These are phyloP conservation scores for Entosphenus tridentatus DNA, from an alignment of 2,113 vertebrate genomes.

Conservation along the genomic window DNA sequence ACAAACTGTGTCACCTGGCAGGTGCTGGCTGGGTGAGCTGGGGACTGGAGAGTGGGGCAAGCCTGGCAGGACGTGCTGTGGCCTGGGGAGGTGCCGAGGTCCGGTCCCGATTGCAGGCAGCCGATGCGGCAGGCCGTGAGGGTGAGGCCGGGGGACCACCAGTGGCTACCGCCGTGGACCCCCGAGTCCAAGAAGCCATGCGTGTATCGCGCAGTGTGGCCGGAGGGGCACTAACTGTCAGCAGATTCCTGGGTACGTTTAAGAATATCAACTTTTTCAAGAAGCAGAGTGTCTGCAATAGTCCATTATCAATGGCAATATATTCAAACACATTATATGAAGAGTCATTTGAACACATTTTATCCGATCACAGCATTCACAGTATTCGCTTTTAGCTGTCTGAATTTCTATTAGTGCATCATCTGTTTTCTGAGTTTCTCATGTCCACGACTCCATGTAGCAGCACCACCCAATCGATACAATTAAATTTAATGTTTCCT, in stretches of 20 bases:
- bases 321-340: too few species aligned
- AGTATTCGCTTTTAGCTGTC: too few species aligned
- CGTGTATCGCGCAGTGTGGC: background rate
- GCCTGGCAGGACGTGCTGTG: background rate
- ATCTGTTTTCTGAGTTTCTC: too few species aligned
- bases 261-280: too few species aligned
- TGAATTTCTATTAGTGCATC: too few species aligned
- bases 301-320: too few species aligned
- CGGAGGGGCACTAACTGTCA: background rate
- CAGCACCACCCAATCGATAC: too few species aligned
- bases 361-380: too few species aligned
- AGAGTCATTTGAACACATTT: too few species aligned
- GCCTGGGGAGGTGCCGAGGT: conserved; percentile 5
- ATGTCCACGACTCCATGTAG: too few species aligned
- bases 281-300: too few species aligned
- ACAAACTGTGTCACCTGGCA: background rate
- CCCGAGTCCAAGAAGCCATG: background rate
- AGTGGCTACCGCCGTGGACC: background rate
- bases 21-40: background rate
- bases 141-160: background rate
- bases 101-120: background rate
- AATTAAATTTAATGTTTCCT: too few species aligned
- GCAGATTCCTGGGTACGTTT: background rate
- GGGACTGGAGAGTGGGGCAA: background rate
- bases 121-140: background rate